Evolutionary conservation across 1,140 invertebrate species (phyloP).

Genomic region (Hylaeus anthracinus): DNA sequence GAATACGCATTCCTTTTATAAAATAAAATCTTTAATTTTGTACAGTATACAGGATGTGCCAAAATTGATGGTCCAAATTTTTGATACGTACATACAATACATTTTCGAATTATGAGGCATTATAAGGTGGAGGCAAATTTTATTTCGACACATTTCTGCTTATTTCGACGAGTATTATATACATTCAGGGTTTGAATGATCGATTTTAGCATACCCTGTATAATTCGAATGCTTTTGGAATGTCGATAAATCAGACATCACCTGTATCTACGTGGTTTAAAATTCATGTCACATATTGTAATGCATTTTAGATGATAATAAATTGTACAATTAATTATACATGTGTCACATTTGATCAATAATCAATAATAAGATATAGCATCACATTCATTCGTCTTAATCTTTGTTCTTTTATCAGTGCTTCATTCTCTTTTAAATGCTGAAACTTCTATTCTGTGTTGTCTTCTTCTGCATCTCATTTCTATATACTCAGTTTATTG

Average conservation of each 20-base stretch:
- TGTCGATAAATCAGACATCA: slow-evolving; percentile 14
- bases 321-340: not conserved
- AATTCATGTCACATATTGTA: not conserved
- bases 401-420: not conserved
- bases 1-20: no score
- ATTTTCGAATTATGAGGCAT: no score
- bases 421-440: not conserved
- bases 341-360: not conserved
- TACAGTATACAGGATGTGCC: no score
- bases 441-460: not conserved
- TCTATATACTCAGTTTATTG: no score
- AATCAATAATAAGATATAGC: not conserved
- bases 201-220: no score
- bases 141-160: no score
- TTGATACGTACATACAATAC: no score
- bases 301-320: not conserved
- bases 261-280: not conserved
- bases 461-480: not conserved
- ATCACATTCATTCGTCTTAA: not conserved
- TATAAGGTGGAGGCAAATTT: no score
- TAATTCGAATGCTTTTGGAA: not conserved
- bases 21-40: no score
- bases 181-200: no score
- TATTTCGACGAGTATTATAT: no score
- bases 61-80: no score